Evolutionary conservation across 1,140 invertebrate species (phyloP).

Genomic region (Pseudomyrmex pallidus): DNA sequence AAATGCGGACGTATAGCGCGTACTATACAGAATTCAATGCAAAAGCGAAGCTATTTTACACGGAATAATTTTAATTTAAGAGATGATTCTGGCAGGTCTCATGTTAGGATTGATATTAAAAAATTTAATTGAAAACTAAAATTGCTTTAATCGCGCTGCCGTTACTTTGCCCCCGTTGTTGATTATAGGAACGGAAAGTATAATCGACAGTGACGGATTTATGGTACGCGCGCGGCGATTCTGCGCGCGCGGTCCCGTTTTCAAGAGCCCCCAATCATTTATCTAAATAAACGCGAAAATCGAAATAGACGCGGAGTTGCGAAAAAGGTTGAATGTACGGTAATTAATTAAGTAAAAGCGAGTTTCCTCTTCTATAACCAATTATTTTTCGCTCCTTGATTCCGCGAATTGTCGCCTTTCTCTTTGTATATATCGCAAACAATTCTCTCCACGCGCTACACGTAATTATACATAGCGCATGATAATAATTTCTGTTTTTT

Average conservation of each 20-base stretch:
- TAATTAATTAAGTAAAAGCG: conserved; percentile 52
- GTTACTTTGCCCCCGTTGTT: conserved; percentile 44
- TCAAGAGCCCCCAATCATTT: conserved; percentile 57
- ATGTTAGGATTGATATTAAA: conserved; percentile 57
- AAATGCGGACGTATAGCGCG: background rate
- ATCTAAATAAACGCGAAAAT: conserved; percentile 59
- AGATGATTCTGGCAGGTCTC: conserved; percentile 38
- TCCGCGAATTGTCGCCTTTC: conserved; percentile 9
- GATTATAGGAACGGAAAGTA: conserved; percentile 56
- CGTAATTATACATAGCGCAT: conserved; percentile 53
- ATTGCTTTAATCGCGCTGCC: conserved; percentile 56
- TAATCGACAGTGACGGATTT: conserved; percentile 62
- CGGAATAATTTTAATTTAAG: conserved; percentile 54
- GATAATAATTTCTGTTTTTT: conserved; percentile 35
- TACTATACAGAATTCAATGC: background rate
- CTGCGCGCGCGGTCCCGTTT: conserved; percentile 37
- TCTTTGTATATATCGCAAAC: conserved; percentile 40
- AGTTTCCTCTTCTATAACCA: conserved; percentile 16
- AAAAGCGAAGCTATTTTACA: conserved; percentile 22
- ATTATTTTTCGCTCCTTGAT: conserved; percentile 54
- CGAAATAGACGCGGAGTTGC: conserved; percentile 44
- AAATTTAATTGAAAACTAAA: conserved; percentile 59
- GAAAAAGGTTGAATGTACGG: conserved; percentile 2
- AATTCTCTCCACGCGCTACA: conserved; percentile 22
- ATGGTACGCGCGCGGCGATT: conserved; percentile 48